Conservation (phyloP, 2,888 invertebrate genomes). For the Scelioninae gen. 1 region DNA sequence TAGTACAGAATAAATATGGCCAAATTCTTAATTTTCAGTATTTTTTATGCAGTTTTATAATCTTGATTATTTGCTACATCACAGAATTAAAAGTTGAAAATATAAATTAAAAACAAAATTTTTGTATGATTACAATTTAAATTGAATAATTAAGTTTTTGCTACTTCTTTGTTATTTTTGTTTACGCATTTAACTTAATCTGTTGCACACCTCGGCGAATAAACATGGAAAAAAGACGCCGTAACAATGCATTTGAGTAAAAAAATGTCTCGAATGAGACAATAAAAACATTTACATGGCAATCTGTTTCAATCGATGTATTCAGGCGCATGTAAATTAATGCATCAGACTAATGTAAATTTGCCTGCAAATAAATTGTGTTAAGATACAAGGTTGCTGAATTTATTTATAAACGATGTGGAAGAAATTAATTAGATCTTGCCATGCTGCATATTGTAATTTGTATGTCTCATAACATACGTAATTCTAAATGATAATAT, state of each 20-base stretch:
- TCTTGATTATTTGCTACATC: too few species aligned
- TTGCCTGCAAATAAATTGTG: slow-evolving; percentile 15
- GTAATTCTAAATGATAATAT: slow-evolving; percentile 5
- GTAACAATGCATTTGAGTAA: not conserved
- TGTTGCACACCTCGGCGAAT: not conserved
- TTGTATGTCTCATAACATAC: slow-evolving; percentile 11
- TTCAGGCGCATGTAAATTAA: slow-evolving; percentile 15
- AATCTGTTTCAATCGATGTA: slow-evolving; percentile 22
- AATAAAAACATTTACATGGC: slow-evolving; percentile 17
- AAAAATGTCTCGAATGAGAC: slow-evolving; percentile 21
- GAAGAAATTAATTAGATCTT: slow-evolving; percentile 29
- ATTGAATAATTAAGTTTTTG: too few species aligned
- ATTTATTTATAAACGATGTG: slow-evolving; percentile 30
- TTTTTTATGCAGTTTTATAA: too few species aligned
- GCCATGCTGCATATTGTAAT: slow-evolving; percentile 25
- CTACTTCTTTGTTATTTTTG: too few species aligned
- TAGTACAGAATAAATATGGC: too few species aligned
- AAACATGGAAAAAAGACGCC: slow-evolving; percentile 1
- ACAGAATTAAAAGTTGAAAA: too few species aligned
- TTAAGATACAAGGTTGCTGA: slow-evolving; percentile 23
- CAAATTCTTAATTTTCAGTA: too few species aligned
- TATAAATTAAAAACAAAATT: too few species aligned
- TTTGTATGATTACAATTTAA: too few species aligned
- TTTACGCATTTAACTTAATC: slow-evolving; percentile 8
- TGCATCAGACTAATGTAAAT: slow-evolving; percentile 8